Conservation (phyloP, 2,797 vertebrate genomes). For the Enoplosus armatus region DNA sequence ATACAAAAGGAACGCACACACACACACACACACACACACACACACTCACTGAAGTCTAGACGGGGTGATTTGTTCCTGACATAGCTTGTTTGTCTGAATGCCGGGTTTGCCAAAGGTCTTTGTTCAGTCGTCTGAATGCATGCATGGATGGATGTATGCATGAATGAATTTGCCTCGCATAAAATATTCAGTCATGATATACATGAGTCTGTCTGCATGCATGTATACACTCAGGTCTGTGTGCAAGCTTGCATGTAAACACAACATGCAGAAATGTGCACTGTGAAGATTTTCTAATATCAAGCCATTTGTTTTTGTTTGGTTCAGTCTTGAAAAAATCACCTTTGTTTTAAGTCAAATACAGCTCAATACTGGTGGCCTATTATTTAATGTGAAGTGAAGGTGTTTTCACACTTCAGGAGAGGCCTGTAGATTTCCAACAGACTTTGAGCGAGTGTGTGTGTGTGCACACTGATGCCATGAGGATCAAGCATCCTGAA, state of each 20-base stretch:
- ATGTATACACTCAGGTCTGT: not conserved
- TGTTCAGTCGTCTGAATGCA: conserved; percentile 24
- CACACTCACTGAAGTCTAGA: conserved; percentile 8
- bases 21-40: not conserved
- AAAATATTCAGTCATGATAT: conserved; percentile 55
- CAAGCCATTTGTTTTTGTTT: not conserved
- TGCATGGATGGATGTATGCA: conserved; percentile 15
- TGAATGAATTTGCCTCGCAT: conserved; percentile 24
- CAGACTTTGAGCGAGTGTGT: not conserved
- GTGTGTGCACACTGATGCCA: not conserved
- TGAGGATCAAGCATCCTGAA: not conserved
- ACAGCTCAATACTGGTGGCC: not conserved
- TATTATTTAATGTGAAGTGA: not conserved
- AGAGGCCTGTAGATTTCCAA: too few relatives aligned
- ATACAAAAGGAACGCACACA: not conserved
- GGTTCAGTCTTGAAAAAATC: not conserved
- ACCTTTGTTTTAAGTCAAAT: not conserved
- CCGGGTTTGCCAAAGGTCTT: not conserved
- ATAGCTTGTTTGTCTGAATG: conserved; percentile 24
- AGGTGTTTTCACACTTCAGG: too few relatives aligned
- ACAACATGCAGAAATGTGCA: not conserved
- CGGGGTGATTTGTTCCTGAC: conserved; percentile 7
- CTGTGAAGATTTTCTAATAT: not conserved
- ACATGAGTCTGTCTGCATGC: conserved; percentile 45
- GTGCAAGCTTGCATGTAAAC: not conserved